Evolutionary conservation across 1,140 invertebrate genomes (phyloP).

Genomic region (Drosophila aff.): DNA sequence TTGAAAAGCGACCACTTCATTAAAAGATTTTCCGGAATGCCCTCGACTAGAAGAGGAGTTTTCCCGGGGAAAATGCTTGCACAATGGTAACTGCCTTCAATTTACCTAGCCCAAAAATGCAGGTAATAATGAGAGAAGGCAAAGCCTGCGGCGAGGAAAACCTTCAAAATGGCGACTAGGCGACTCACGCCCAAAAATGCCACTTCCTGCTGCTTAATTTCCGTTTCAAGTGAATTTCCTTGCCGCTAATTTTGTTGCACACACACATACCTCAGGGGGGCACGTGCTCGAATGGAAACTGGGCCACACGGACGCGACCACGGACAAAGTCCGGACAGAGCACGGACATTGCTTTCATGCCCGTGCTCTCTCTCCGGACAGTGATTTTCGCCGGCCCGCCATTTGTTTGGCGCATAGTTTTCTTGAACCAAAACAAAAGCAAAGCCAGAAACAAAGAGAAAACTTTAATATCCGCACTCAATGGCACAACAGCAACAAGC

Average conservation of each 20-base stretch:
- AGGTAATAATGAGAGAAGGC: constrained; percentile 43
- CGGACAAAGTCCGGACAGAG: constrained; percentile 11
- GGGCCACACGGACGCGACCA: constrained; percentile 56
- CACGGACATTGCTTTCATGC: constrained; percentile 60
- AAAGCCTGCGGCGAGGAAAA: constrained; percentile 3
- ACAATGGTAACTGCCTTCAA: constrained; percentile 22
- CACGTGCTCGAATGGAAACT: constrained; percentile 59
- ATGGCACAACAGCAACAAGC: constrained; percentile 54
- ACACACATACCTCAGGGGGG: constrained; percentile 34
- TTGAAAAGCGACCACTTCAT: neutral
- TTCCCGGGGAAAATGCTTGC: neutral
- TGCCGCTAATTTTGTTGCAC: constrained; percentile 76
- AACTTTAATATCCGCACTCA: constrained; percentile 69
- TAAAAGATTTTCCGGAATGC: constrained; percentile 7
- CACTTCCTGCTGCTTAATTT: constrained; percentile 78
- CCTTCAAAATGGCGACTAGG: constrained; percentile 25
- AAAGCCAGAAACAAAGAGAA: constrained; percentile 47
- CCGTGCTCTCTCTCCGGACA: constrained; percentile 42
- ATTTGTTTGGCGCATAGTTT: constrained; percentile 64
- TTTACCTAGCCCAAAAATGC: constrained; percentile 29
- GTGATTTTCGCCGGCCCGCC: constrained; percentile 59
- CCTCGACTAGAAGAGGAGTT: neutral
- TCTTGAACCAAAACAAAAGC: constrained; percentile 53
- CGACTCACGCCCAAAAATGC: constrained; percentile 57
- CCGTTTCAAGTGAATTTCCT: constrained; percentile 80